A percentile compares a stretch with the other conserved stretches of the same genome.
These are phyloP conservation scores for Caenorhabditis uteleia DNA, from an alignment of 2,888 invertebrate species.

Conservation along the genomic window DNA sequence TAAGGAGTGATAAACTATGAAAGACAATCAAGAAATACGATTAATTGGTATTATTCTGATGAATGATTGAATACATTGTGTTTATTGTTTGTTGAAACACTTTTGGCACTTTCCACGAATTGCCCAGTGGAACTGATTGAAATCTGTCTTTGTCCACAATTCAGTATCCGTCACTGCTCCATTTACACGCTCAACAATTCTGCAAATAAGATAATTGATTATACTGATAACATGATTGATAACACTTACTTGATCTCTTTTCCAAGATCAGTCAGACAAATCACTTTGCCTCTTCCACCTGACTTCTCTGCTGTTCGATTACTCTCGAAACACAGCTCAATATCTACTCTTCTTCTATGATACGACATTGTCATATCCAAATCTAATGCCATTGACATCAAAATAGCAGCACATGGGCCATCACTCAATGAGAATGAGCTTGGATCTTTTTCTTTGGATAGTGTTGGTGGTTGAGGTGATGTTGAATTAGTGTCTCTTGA, in stretches of 20 bases:
- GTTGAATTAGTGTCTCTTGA: constrained; percentile 1
- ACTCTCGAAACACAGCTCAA: constrained; percentile 60
- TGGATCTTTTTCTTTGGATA: constrained; percentile 27
- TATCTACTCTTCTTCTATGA: constrained; percentile 53
- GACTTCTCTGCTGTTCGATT: constrained; percentile 59
- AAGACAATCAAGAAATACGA: no score
- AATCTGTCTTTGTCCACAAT: constrained; percentile 61
- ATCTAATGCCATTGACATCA: constrained; percentile 62
- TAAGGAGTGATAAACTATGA: no score
- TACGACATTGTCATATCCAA: constrained; percentile 58
- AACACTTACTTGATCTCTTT: constrained; percentile 49
- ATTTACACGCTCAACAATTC: constrained; percentile 56
- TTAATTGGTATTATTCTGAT: no score
- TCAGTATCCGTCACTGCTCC: constrained; percentile 52
- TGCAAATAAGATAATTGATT: constrained; percentile 14
- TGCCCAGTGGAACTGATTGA: constrained; percentile 63
- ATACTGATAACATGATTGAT: background rate
- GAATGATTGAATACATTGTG: no score
- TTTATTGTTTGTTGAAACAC: constrained; percentile 30
- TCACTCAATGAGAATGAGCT: constrained; percentile 47
- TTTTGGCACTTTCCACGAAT: constrained; percentile 61
- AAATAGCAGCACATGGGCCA: constrained; percentile 45
- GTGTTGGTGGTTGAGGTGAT: background rate
- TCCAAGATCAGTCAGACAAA: constrained; percentile 50
- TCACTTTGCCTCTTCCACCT: constrained; percentile 55